phyloP scores from a whole-genome alignment of 2,888 invertebrate species.

The Xanthorhoe designata region DNA sequence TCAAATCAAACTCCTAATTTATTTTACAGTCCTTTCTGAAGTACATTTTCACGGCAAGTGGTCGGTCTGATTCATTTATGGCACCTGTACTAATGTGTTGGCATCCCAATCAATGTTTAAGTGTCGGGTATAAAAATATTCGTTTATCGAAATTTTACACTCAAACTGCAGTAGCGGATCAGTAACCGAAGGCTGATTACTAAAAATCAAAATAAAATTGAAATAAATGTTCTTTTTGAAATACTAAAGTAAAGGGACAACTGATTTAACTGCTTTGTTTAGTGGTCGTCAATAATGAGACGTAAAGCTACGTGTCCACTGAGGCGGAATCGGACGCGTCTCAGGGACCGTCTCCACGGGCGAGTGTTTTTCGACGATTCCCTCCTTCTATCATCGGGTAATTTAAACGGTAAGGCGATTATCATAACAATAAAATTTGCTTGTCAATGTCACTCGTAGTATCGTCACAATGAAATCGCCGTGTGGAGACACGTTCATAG shows the following conservation, averaged over 20 bases:
- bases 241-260: constrained; percentile 39
- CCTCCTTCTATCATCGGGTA: too few species aligned
- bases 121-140: constrained; percentile 41
- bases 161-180: constrained; percentile 47
- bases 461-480: too few species aligned
- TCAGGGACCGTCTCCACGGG: too few species aligned
- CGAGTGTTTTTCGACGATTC: too few species aligned
- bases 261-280: constrained; percentile 38
- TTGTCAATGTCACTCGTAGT: too few species aligned
- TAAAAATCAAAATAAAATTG: constrained; percentile 40
- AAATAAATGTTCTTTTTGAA: constrained; percentile 39
- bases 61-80: constrained; percentile 34
- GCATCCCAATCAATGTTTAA: constrained; percentile 48
- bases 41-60: constrained; percentile 11
- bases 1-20: constrained; percentile 23
- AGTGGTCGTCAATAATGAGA: constrained; percentile 36
- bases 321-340: too few species aligned
- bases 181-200: constrained; percentile 37
- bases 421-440: too few species aligned
- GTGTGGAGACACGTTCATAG: too few species aligned
- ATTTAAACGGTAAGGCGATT: too few species aligned
- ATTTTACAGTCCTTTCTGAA: constrained; percentile 24
- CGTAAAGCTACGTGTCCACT: neutral
- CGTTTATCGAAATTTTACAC: constrained; percentile 37
- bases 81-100: constrained; percentile 43